Evolutionary conservation across 2,888 invertebrate genomes (phyloP).

Genomic region (Rhingia campestris): DNA sequence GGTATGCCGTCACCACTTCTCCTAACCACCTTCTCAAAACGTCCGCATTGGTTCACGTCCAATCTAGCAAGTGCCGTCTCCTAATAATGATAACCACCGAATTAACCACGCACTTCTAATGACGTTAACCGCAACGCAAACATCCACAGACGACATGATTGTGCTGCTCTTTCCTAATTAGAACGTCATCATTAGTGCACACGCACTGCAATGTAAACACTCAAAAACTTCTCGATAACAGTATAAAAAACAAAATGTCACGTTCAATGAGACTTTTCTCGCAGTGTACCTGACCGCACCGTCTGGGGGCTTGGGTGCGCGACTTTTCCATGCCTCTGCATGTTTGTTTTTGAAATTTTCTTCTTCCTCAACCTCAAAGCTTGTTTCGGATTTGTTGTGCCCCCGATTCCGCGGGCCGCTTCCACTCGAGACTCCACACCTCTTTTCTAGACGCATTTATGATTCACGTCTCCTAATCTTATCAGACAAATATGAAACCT

Average conservation of each 20-base stretch:
- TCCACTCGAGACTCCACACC: slow-evolving; percentile 38
- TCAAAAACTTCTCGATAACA: slow-evolving; percentile 34
- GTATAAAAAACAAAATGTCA: neutral
- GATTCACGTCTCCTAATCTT: slow-evolving; percentile 57
- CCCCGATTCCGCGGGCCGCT: neutral
- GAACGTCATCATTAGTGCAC: slow-evolving; percentile 50
- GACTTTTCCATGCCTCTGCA: slow-evolving; percentile 51
- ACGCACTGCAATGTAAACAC: slow-evolving; percentile 28
- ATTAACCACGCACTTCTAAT: slow-evolving; percentile 8
- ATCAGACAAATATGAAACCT: slow-evolving; percentile 60
- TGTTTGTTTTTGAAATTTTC: slow-evolving; percentile 66
- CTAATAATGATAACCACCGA: slow-evolving; percentile 34
- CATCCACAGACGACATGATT: slow-evolving; percentile 13
- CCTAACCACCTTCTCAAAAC: too few species aligned
- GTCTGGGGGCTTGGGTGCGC: slow-evolving; percentile 10
- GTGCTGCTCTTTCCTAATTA: slow-evolving; percentile 54
- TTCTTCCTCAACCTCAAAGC: slow-evolving; percentile 18
- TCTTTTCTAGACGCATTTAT: slow-evolving; percentile 18
- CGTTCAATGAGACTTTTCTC: slow-evolving; percentile 48
- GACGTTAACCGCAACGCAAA: slow-evolving; percentile 10
- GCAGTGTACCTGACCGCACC: slow-evolving; percentile 39
- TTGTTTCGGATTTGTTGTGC: slow-evolving; percentile 30
- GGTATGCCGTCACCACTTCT: too few species aligned
- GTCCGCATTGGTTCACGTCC: too few species aligned
- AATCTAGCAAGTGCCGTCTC: neutral